These are phyloP conservation scores for Eumeta japonica DNA, from an alignment of 1,140 invertebrate genomes.

Conservation along the genomic window DNA sequence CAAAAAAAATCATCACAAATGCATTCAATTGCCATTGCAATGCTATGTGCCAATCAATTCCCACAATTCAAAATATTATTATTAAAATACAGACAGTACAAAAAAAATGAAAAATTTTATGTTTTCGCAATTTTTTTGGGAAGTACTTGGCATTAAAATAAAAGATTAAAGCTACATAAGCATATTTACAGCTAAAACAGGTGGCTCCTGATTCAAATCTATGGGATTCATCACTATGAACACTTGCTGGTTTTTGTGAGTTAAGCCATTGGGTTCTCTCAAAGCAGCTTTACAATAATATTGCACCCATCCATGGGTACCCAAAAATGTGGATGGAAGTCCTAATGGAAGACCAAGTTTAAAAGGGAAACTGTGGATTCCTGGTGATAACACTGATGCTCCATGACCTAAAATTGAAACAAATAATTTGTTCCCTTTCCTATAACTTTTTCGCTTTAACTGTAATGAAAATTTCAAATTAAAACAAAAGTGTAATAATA, in stretches of 20 bases:
- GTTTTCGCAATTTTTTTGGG: too few species aligned
- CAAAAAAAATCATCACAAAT: too few species aligned
- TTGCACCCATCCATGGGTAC: constrained; percentile 94
- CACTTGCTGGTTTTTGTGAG: constrained; percentile 94
- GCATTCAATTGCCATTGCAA: too few species aligned
- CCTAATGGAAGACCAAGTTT: constrained; percentile 88
- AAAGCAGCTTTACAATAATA: constrained; percentile 92
- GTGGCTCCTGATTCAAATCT: constrained; percentile 87
- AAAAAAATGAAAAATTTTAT: too few species aligned
- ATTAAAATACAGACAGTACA: too few species aligned
- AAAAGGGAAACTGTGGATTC: constrained; percentile 94
- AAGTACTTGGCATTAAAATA: too few species aligned
- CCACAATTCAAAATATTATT: too few species aligned
- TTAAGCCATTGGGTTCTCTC: constrained; percentile 83
- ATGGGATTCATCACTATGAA: constrained; percentile 97
- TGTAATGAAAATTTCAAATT: not conserved
- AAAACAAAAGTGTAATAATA: not conserved
- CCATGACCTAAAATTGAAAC: constrained; percentile 64
- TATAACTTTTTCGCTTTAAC: not conserved
- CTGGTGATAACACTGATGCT: constrained; percentile 83
- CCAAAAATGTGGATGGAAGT: constrained; percentile 88
- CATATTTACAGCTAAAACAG: constrained; percentile 77
- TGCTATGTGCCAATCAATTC: too few species aligned
- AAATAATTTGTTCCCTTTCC: not conserved
- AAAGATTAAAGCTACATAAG: too few species aligned